Conservation (phyloP, 2,888 invertebrate species). For the Drosophila phalerata region DNA sequence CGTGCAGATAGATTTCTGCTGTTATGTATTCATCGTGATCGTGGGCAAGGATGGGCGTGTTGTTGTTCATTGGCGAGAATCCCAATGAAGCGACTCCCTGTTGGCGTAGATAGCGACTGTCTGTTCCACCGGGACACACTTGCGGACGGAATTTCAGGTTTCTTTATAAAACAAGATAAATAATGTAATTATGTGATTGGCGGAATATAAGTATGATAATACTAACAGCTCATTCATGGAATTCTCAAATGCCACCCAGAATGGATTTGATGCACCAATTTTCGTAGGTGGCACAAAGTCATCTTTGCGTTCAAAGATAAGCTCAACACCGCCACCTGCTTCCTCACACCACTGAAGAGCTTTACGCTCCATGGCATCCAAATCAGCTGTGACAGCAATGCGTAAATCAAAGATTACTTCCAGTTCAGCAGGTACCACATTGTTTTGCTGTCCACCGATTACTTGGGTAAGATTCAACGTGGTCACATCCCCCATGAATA, state of each 20-base stretch:
- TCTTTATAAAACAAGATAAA: conserved; percentile 84
- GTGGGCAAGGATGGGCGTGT: conserved; percentile 92
- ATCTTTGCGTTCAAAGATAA: conserved; percentile 88
- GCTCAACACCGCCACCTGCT: conserved; percentile 89
- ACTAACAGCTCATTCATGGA: conserved; percentile 88
- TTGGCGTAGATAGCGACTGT: conserved; percentile 92
- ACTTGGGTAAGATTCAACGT: conserved; percentile 93
- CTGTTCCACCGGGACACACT: conserved; percentile 95
- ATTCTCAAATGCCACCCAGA: conserved; percentile 90
- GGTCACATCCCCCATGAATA: conserved; percentile 92
- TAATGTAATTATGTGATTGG: not conserved
- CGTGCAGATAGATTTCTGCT: conserved; percentile 91
- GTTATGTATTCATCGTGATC: conserved; percentile 95
- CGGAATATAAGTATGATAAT: accelerated
- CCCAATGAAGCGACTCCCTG: conserved; percentile 93
- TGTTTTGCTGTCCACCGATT: conserved; percentile 95
- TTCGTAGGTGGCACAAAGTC: conserved; percentile 87
- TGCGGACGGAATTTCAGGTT: conserved; percentile 88
- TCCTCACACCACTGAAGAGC: conserved; percentile 87
- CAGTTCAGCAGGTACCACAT: conserved; percentile 94
- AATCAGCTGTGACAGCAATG: conserved; percentile 87
- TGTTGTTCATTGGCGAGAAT: conserved; percentile 94
- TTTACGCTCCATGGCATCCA: conserved; percentile 87
- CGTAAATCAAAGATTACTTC: conserved; percentile 91
- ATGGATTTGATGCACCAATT: conserved; percentile 88